Base-by-base conservation (phyloP, 2,888 invertebrate species). In the Xanthia icteritia region DNA sequence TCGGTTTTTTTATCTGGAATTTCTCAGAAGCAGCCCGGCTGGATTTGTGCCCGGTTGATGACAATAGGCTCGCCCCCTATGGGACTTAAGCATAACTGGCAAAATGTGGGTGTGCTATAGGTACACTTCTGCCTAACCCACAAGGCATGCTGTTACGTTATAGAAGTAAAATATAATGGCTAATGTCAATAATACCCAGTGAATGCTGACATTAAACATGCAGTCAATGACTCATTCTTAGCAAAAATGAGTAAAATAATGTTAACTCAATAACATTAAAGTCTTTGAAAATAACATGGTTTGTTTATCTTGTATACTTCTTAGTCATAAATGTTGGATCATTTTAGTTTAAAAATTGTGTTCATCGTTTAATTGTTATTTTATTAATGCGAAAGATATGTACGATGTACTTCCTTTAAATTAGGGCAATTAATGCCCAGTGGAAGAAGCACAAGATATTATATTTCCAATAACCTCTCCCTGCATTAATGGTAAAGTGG, bases 131-230 rank as follows among this genome's bases (percentile, higher is more conserved):
- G 20, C 51, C 51, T 0, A 2, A 51, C 8, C 51, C 8, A 51
- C 8, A 20, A 51, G 8, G 20, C 23, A 20, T 51, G 51, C 20
- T 51, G 51, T 51, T 51, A 51, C 8, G 20, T 51, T 51, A 23
- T 20, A 27, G 20, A 42, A 58, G 23, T 39, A 11, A 11, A 45
- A n/a, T 51, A 20, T 66, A 51, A 77, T 82, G 58, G 31, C 36
- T 48, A 23, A 36, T 42, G 27, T 64, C 27, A 61, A 51, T 67
- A 64, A 56, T 64, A 61, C 64, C 51, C 42, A 56, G 23, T 54
- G 39, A 54, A 75, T 65, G 68, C 42, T 61, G 45, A 63, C 64
- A 66, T 66, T 60, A 48, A n/a, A 36, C 64, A 65, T 66, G 69
- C 63, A 42, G 51, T 45, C 51, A 67, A 31, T 73, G 69, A 84